Conservation (phyloP, 2,113 vertebrate genomes). For the Cariama cristata region DNA sequence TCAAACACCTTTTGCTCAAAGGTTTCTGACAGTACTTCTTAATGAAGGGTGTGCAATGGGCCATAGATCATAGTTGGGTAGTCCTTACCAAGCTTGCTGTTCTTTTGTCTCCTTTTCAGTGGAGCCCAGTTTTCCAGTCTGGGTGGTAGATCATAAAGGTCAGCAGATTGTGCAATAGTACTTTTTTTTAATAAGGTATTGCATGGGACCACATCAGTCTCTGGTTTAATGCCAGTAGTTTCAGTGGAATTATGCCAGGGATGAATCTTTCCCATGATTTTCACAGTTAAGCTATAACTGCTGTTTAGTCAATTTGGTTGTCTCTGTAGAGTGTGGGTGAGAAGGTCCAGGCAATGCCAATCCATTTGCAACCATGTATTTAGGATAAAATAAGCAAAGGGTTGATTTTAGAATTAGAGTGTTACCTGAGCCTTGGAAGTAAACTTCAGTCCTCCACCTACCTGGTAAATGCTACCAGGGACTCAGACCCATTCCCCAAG, state of each 20-base stretch:
- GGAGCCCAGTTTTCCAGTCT: neutral
- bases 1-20: neutral
- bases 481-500: neutral
- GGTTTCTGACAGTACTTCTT: neutral
- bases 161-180: neutral
- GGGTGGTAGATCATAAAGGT: neutral
- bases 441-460: neutral
- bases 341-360: neutral
- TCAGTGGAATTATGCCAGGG: neutral
- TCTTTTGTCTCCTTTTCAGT: neutral
- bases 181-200: neutral
- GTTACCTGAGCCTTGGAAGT: neutral
- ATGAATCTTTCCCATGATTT: constrained; percentile 42
- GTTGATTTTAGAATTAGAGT: neutral
- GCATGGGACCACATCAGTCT: neutral
- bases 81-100: neutral
- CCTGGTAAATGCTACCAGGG: neutral
- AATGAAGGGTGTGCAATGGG: neutral
- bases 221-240: neutral
- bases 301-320: neutral
- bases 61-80: neutral
- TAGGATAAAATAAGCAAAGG: neutral
- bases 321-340: neutral
- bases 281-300: neutral
- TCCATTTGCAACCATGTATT: neutral